Base-by-base conservation (phyloP, 2,113 vertebrate species). In the Pelusios castaneus region DNA sequence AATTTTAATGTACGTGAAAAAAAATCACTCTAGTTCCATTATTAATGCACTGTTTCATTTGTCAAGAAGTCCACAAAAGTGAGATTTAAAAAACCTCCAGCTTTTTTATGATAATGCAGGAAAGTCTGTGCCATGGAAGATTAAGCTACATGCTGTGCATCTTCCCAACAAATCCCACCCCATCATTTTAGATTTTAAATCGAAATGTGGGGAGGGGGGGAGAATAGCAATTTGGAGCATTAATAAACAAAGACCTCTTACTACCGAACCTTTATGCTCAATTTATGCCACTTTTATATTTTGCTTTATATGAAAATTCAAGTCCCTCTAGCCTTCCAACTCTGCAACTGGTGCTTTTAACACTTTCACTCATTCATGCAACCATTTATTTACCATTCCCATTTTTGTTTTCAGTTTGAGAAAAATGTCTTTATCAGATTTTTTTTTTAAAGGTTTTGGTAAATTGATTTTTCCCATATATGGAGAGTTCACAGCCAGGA, bases 391-490 rank as follows among this genome's bases (percentile, higher is more conserved):
- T 94, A 90, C 84, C 70, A 80, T 83, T 97, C 86, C 41, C 78
- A 82, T 91, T 94, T 96, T 77, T 92, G 87, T 93, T 94, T 95
- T 92, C 92, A 88, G 45, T 87, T 90, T 0, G 0, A 96, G 89
- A 88, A 94, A 41, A 4, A 14, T 25, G n/a, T 82, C 81, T 89
- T 95, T 95, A 96, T 96, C 94, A 88, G 93, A 10, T 47, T 91
- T 96, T 94, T 95, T 96, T 97, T 89, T 90, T 96, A 81, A 83
- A 80, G 77, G 54, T 58, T 90, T 77, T 77, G 86, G 89, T 34
- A 97, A 97, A 97, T 95, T 95, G 96, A 93, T 95, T 97, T 96
- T 93, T 87, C 80, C 73, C 58, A 91, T 87, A 73, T 45, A 41
- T 67, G 87, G 67, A 63, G 79, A 5, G 79, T 38, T 77, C 47